phyloP scores from a whole-genome alignment of 2,888 invertebrate genomes.

The Apeira syringaria region DNA sequence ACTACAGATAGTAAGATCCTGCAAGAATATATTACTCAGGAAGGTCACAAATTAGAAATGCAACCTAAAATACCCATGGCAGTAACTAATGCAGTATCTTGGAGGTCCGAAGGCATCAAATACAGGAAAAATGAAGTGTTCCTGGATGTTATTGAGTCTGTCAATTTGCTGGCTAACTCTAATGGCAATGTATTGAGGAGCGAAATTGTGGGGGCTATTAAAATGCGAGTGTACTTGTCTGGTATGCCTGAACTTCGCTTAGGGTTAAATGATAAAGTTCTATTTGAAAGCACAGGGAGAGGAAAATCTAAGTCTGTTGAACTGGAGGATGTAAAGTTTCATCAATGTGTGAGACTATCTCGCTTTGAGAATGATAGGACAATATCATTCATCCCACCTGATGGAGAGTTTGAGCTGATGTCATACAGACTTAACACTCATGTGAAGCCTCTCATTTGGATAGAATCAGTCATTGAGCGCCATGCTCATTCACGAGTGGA shows the following conservation, averaged over 20 bases:
- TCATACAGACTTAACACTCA: conserved; percentile 98
- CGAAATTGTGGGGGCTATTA: conserved; percentile 99
- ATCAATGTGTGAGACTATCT: conserved; percentile 98
- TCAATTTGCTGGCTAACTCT: conserved; percentile 97
- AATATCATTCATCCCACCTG: conserved; percentile 99
- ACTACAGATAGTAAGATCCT: conserved; percentile 99
- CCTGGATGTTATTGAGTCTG: conserved; percentile 99
- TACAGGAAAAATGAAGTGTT: conserved; percentile 99
- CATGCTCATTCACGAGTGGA: conserved; percentile 99
- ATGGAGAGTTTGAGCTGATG: conserved; percentile 99
- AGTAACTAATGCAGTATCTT: conserved; percentile 99
- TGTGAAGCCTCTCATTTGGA: conserved; percentile 99
- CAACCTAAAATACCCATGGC: conserved; percentile 98
- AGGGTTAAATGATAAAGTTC: conserved; percentile 98
- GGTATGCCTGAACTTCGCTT: conserved; percentile 99
- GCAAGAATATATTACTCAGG: conserved; percentile 99
- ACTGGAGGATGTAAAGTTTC: conserved; percentile 99
- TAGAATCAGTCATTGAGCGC: conserved; percentile 98
- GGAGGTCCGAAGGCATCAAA: conserved; percentile 99
- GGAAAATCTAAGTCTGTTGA: conserved; percentile 99
- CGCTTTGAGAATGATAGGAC: conserved; percentile 99
- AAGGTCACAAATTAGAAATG: conserved; percentile 98
- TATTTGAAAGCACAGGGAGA: conserved; percentile 98
- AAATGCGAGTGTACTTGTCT: conserved; percentile 98
- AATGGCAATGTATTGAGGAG: conserved; percentile 98